Percentiles rank a stretch among this genome's conserved stretches.
These are phyloP conservation scores for Heliocidaris erythrogramma DNA, from an alignment of 35 echinoderm and acorn worm species.

Conservation along the genomic window DNA sequence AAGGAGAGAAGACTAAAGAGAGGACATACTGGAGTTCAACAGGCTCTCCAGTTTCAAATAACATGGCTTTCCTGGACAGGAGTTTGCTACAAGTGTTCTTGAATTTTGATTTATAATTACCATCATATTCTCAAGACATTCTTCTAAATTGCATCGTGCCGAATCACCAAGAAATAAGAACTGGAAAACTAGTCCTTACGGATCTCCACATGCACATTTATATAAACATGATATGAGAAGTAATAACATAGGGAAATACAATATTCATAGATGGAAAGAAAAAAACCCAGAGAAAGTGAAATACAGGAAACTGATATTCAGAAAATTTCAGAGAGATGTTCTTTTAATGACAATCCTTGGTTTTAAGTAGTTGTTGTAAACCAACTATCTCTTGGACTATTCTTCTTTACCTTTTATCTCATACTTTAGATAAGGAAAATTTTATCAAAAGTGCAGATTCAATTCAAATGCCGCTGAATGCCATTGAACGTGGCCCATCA, in stretches of 20 bases:
- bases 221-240: not conserved
- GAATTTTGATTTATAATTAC: conserved; percentile 19
- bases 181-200: not conserved
- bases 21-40: not conserved
- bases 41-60: not conserved
- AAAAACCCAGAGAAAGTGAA: not conserved
- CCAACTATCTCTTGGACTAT: not conserved
- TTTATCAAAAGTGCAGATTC: not conserved
- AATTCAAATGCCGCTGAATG: not conserved
- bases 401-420: not conserved
- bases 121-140: conserved; percentile 3
- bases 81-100: not conserved
- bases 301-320: not conserved
- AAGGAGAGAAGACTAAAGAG: not conserved
- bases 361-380: not conserved
- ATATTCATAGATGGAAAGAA: not conserved
- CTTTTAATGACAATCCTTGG: not conserved
- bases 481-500: not conserved
- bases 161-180: not conserved
- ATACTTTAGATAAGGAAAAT: not conserved
- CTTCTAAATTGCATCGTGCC: not conserved
- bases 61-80: not conserved
- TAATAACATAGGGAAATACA: not conserved
- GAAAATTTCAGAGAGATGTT: not conserved
- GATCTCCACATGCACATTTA: not conserved